Evolutionary conservation across 2,797 vertebrate genomes (phyloP).

Genomic region (Emys orbicularis): DNA sequence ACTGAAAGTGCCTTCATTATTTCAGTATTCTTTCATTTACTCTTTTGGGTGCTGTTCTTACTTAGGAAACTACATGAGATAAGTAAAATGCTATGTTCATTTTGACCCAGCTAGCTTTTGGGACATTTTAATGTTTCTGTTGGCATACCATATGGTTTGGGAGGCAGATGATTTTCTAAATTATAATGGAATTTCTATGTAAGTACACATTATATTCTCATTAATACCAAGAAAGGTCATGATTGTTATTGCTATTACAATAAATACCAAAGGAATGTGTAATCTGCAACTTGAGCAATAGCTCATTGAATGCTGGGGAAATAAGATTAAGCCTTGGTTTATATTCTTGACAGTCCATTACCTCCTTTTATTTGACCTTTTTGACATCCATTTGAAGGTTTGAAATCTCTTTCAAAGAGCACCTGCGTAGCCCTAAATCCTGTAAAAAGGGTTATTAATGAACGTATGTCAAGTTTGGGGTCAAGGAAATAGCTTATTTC

Average conservation of each 20-base stretch:
- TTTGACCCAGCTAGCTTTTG: not conserved
- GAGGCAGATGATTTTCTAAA: conserved; percentile 24
- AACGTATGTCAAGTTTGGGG: not conserved
- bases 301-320: not conserved
- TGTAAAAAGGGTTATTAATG: not conserved
- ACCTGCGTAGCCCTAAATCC: not conserved
- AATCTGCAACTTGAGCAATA: not conserved
- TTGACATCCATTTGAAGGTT: not conserved
- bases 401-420: not conserved
- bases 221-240: not conserved
- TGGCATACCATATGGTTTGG: not conserved
- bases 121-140: not conserved
- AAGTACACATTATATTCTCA: not conserved
- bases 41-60: not conserved
- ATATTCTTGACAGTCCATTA: not conserved
- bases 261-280: not conserved
- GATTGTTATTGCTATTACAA: not conserved
- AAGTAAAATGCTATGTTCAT: not conserved
- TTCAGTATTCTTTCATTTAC: not conserved
- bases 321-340: not conserved
- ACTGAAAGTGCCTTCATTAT: not conserved
- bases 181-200: not conserved
- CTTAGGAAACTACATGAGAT: too few species aligned
- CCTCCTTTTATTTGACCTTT: not conserved
- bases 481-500: not conserved